Evolutionary conservation across 2,888 invertebrate genomes (phyloP).

Genomic region (Diaperis boleti): DNA sequence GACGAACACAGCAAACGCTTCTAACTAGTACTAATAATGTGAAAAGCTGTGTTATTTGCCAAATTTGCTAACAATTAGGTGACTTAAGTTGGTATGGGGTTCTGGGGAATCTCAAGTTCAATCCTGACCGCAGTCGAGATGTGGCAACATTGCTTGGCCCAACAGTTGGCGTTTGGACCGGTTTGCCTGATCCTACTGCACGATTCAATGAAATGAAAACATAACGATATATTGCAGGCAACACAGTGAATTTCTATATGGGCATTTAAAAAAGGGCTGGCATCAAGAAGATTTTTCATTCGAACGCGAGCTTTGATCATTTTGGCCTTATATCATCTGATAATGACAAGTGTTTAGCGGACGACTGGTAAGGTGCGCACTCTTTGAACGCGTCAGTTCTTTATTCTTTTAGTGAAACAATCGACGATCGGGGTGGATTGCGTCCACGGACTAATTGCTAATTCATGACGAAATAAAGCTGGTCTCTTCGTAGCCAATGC

Average conservation of each 20-base stretch:
- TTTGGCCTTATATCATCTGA: slow-evolving; percentile 27
- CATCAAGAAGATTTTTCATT: slow-evolving; percentile 9
- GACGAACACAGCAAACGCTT: slow-evolving; percentile 31
- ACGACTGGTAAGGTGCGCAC: slow-evolving; percentile 32
- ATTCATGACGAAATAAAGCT: slow-evolving; percentile 42
- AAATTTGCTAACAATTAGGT: too few species aligned
- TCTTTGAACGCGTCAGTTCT: slow-evolving; percentile 29
- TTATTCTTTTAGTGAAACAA: slow-evolving; percentile 22
- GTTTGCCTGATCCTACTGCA: slow-evolving; percentile 41
- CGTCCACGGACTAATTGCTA: slow-evolving; percentile 34
- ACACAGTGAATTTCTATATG: slow-evolving; percentile 25
- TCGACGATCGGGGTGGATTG: slow-evolving; percentile 19
- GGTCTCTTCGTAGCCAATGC: slow-evolving; percentile 28
- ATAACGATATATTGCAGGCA: slow-evolving; percentile 39
- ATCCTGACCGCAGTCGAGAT: slow-evolving; percentile 17
- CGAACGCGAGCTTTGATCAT: slow-evolving; percentile 14
- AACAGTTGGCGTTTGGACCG: slow-evolving; percentile 44
- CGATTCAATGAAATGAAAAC: slow-evolving; percentile 57
- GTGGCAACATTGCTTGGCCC: slow-evolving; percentile 35
- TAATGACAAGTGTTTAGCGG: slow-evolving; percentile 40
- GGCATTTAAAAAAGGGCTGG: slow-evolving; percentile 6
- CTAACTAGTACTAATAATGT: too few species aligned
- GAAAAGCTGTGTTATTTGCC: too few species aligned
- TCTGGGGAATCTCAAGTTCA: slow-evolving; percentile 4
- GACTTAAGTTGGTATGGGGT: too few species aligned